Percentiles rank a stretch among this genome's conserved stretches.
These are phyloP conservation scores for Spodoptera picta DNA, from an alignment of 2,888 invertebrate species.

Conservation along the genomic window DNA sequence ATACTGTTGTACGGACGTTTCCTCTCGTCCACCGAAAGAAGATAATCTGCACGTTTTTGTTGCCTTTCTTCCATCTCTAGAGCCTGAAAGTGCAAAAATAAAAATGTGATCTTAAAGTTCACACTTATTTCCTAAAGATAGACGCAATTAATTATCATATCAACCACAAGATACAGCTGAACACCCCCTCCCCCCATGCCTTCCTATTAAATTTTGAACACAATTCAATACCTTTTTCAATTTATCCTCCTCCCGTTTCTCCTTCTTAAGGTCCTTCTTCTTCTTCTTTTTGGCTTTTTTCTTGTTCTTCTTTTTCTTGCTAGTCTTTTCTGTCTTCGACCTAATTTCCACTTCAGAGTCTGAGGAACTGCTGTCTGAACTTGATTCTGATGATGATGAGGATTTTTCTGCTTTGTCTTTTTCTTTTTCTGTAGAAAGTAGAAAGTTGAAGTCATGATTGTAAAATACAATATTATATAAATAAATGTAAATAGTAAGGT, in stretches of 20 bases:
- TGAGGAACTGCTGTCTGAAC: slow-evolving; percentile 78
- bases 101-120: not conserved
- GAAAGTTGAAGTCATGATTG: slow-evolving; percentile 2
- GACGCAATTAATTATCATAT: too few species aligned
- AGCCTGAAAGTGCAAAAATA: slow-evolving; percentile 78
- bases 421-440: slow-evolving; percentile 53
- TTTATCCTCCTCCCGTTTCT: slow-evolving; percentile 87
- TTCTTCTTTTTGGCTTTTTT: slow-evolving; percentile 83
- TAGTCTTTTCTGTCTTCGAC: slow-evolving; percentile 83
- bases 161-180: too few species aligned
- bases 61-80: slow-evolving; percentile 90
- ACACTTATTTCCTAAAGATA: too few species aligned
- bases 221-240: slow-evolving; percentile 81
- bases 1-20: slow-evolving; percentile 98
- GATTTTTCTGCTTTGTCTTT: slow-evolving; percentile 69
- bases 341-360: slow-evolving; percentile 78
- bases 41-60: slow-evolving; percentile 89
- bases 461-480: too few species aligned
- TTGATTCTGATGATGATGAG: slow-evolving; percentile 72
- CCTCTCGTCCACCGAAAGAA: slow-evolving; percentile 94
- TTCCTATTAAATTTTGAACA: not conserved
- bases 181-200: too few species aligned
- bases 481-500: too few species aligned
- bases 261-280: slow-evolving; percentile 82
- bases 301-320: slow-evolving; percentile 87